Evolutionary conservation across 2,797 vertebrate genomes (phyloP), one percentile per base, ranked within the genome.

Genomic region (Centroberyx gerrardi): DNA sequence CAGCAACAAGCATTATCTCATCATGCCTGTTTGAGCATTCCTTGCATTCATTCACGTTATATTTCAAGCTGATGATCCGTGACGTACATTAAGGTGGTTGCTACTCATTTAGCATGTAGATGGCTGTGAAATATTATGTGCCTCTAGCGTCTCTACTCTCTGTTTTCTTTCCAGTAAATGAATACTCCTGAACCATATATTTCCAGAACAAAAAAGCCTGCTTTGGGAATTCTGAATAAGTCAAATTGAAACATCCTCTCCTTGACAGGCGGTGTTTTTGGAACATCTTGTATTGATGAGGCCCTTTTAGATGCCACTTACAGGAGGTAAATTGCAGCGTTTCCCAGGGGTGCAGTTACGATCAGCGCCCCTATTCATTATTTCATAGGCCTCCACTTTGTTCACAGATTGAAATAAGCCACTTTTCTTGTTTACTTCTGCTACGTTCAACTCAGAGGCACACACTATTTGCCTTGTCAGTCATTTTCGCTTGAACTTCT

Each of bases 1-100:
- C 82, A 87, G 89, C 80, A 88, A 88, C 87, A 89, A 90, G 86
- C 88, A 65, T 84, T 81, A 74, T 86, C 68, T 76, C 90, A 88
- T 86, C 92, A 91, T 90, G 88, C 83, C 78, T 48, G 51, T 82
- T 80, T 79, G 67, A 90, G 70, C 87, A 90, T 91, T 88, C 87
- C 70, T 85, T 74, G 67, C 85, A 88, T 91, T 86, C 85, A 88
- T 91, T 86, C 83, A 86, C 72, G 55, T 76, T 85, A 84, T 69
- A 67, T 67, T 82, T 82, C 76, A 81, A 79, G 87, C 81, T 83
- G 80, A 89, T 74, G 78, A 73, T 54, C 38, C 38, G n/a, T 72
- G 59, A 66, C 55, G 61, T 75, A 61, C 56, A 59, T 33, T 17
- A 58, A 54, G 29, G 49, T 13, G 65, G 52, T 71, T 74, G 74